A percentile compares a stretch with the other conserved stretches of the same genome.
Evolutionary conservation across 2,888 invertebrate genomes (phyloP).

Genomic region (Leuctra nigra): DNA sequence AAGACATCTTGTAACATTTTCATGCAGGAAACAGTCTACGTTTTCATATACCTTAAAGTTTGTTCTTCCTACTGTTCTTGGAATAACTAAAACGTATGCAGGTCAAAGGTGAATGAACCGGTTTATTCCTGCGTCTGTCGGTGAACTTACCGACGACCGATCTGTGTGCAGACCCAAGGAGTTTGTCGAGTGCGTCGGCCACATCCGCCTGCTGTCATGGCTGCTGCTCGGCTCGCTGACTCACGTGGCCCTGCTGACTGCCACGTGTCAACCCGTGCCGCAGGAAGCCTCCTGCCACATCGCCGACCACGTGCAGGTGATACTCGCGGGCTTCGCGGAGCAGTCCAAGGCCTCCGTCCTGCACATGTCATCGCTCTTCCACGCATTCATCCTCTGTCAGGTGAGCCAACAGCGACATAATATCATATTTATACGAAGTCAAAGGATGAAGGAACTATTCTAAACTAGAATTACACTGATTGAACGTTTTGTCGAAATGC

Average conservation of each 20-base stretch:
- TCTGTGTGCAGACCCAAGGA: slow-evolving; percentile 67
- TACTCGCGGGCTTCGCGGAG: slow-evolving; percentile 95
- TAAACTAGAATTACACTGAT: neutral
- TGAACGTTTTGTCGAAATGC: neutral
- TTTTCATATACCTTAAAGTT: no score
- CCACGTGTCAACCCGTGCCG: slow-evolving; percentile 73
- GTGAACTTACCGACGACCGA: neutral
- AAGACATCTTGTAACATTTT: no score
- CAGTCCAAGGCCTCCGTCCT: slow-evolving; percentile 85
- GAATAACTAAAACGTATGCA: no score
- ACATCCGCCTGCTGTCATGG: slow-evolving; percentile 94
- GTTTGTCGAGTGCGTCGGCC: slow-evolving; percentile 90
- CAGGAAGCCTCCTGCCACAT: slow-evolving; percentile 94
- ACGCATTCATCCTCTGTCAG: slow-evolving; percentile 96
- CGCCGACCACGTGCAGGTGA: slow-evolving; percentile 94
- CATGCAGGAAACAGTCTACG: no score
- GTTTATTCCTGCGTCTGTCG: no score
- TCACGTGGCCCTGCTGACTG: slow-evolving; percentile 65
- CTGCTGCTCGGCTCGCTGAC: slow-evolving; percentile 90
- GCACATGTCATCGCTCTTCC: slow-evolving; percentile 94
- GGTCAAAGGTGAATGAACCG: no score
- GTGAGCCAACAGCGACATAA: slow-evolving; percentile 40
- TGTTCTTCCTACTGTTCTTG: no score
- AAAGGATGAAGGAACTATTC: neutral
- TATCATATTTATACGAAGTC: slow-evolving; percentile 12